Evolutionary conservation across 2,888 invertebrate genomes (phyloP), one percentile per base, ranked within the genome.

Genomic region (Autographa pulchrina): DNA sequence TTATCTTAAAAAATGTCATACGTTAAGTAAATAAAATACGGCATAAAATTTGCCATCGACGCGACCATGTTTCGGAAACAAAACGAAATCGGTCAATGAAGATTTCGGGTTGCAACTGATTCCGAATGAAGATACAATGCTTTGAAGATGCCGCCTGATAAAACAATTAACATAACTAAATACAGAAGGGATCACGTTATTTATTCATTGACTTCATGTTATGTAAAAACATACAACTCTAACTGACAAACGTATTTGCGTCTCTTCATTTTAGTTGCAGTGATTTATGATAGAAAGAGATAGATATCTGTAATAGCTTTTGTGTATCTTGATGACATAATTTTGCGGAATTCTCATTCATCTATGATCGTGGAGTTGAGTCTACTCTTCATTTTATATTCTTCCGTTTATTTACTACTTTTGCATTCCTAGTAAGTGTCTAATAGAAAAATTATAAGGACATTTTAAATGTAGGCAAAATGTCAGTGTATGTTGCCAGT

Each of bases 151-250:
- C 78, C 78, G 77, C 68, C 64, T 65, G 80, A 80, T 78, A 78
- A 78, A 78, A 78, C 80, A 78, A 80, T 78, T 80, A 78, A 80
- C 78, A 80, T 78, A 80, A 72, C 64, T 66, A 68, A 80, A 80
- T 80, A 72, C 80, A 66, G 64, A 72, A 25, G 63, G 60, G 63
- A n/a, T 61, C n/a, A 58, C 75, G 63, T 62, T 74, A 75, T 70
- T 77, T 80, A 80, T 80, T 77, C 72, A 68, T 76, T 76, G 72
- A 63, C 77, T 80, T 75, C 68, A 63, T 80, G 65, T 72, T 70
- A 65, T 64, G 32, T 77, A 65, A 43, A 56, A 18, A 31, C 25
- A 4, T 20, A 38, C 41, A 14, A 0, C 18, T 38, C 60, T 20
- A 62, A 43, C 43, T n/a, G 25, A 14, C 9, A 32, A 59, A 32